Base-by-base conservation (phyloP, 1,140 invertebrate genomes). In the Ceratitis capitata region DNA sequence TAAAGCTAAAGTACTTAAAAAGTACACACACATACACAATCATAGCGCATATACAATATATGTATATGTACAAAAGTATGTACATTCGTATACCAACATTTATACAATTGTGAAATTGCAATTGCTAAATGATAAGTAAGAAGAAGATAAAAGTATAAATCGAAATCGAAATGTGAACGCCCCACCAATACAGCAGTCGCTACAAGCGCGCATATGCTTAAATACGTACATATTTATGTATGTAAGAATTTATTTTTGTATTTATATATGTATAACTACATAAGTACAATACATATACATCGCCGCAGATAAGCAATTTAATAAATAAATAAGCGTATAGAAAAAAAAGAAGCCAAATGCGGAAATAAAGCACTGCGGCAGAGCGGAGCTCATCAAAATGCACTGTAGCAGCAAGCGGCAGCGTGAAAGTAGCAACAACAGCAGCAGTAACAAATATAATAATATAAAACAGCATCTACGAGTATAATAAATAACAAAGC, bases 321-420 rank as follows among this genome's bases (percentile, higher is more conserved):
- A 45, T 45, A 58, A 83, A 53, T 78, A 78, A 78, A 26, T 39
- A 78, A 26, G 39, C 42, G 32, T 39, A 53, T 19, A 83, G 35
- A 83, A 83, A 58, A 83, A 32, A 53, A 19, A 83, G 16, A 49
- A 83, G 12, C 29, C 47, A 83, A 83, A 51, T 83, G 82, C 82
- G 82, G 39, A 83, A 83, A 83, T 83, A 83, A 83, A 83, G 32
- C 82, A 83, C 82, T 83, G 42, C 39, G 69, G n/a, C n/a, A n/a
- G n/a, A n/a, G n/a, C 69, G 7, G 26, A 83, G 53, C 82, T 83
- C 47, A 83, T 83, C 82, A 83, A 83, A 83, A 83, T 83, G 32
- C 82, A 58, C 26, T 83, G 82, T 49, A 74, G 64, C 64, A 12
- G 23, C 69, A 5, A 16, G 0, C 42, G 23, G 19, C 4, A 12